Evolutionary conservation across 1,140 invertebrate genomes (phyloP).

Genomic region (Kradibia gibbosae): DNA sequence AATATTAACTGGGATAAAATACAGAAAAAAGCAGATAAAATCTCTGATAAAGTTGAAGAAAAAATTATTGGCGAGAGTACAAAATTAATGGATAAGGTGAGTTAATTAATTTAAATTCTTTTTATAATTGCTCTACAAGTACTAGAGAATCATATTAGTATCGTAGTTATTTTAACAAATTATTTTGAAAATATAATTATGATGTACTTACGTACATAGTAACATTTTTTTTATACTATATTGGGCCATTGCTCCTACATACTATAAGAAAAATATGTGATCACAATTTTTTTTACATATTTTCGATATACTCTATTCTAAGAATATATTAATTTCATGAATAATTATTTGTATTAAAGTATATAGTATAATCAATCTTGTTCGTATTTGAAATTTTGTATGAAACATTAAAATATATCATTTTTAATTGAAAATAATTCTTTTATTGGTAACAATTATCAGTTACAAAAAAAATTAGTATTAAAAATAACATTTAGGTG

Average conservation of each 20-base stretch:
- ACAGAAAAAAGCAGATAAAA: slow-evolving; percentile 85
- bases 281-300: neutral
- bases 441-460: neutral
- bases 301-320: neutral
- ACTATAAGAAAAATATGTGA: neutral
- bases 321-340: neutral
- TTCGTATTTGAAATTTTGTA: no score
- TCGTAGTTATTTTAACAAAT: neutral
- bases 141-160: slow-evolving; percentile 43
- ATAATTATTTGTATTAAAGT: slow-evolving; percentile 4
- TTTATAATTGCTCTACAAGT: slow-evolving; percentile 37
- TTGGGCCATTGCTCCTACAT: no score
- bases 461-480: no score
- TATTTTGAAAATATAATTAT: neutral
- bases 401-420: no score
- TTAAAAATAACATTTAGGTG: neutral
- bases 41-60: slow-evolving; percentile 85
- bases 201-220: neutral
- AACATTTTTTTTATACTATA: neutral
- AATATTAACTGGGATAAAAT: slow-evolving; percentile 93
- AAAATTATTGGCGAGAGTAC: slow-evolving; percentile 81
- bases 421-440: no score
- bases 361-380: no score
- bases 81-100: slow-evolving; percentile 86
- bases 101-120: slow-evolving; percentile 2